Conservation (phyloP, 2,113 vertebrate species). For the Ceyx cyanopectus region DNA sequence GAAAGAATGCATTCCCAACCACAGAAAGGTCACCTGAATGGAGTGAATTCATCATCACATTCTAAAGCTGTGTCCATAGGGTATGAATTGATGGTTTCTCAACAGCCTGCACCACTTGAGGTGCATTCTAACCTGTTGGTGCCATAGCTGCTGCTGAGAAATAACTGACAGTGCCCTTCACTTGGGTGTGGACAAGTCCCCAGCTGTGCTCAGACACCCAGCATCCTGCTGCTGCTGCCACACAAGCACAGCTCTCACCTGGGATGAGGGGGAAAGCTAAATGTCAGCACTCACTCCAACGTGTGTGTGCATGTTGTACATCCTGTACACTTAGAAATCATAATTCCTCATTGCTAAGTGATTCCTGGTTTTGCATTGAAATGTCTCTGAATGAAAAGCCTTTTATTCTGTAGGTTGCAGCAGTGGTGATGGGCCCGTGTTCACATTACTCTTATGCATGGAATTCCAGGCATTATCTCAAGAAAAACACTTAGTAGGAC, state of each 20-base stretch:
- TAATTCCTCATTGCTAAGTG: not conserved
- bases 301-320: too few species aligned
- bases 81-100: not conserved
- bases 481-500: not conserved
- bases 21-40: not conserved
- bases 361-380: not conserved
- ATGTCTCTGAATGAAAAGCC: not conserved
- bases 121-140: not conserved
- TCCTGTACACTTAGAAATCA: accelerated
- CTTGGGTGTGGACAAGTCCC: not conserved
- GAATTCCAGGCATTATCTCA: not conserved
- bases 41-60: not conserved
- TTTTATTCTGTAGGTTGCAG: not conserved
- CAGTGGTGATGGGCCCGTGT: too few species aligned
- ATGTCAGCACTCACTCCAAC: accelerated
- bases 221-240: not conserved
- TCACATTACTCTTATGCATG: accelerated
- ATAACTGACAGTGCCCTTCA: not conserved
- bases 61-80: not conserved
- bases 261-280: not conserved
- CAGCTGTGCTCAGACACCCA: not conserved
- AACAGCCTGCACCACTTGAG: not conserved
- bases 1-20: not conserved
- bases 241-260: not conserved
- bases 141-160: not conserved